phyloP scores from a whole-genome alignment of 2,113 vertebrate species.

The Hemichromis elongatus region DNA sequence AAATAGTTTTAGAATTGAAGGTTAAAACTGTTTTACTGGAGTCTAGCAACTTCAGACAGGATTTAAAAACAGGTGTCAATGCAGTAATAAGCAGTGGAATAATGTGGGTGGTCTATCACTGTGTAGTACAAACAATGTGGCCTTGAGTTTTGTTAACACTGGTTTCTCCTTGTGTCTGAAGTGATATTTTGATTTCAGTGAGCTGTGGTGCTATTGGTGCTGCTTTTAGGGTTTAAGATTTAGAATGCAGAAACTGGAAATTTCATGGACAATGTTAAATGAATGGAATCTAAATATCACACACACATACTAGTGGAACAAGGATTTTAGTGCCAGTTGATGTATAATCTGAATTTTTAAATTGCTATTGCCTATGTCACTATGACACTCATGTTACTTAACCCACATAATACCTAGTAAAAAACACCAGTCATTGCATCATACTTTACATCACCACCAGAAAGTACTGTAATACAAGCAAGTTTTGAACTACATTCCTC shows the following conservation, averaged over 20 bases:
- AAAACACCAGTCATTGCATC: neutral
- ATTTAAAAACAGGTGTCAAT: neutral
- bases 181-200: neutral
- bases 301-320: neutral
- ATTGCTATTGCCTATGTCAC: neutral
- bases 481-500: neutral
- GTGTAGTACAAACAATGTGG: neutral
- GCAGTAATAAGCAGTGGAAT: neutral
- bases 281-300: neutral
- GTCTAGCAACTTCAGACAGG: neutral
- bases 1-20: neutral
- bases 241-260: neutral
- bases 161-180: neutral
- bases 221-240: neutral
- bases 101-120: conserved; percentile 29
- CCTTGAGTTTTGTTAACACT: neutral
- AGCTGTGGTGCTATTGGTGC: neutral
- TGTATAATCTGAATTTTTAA: neutral
- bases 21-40: neutral
- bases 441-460: neutral
- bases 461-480: neutral
- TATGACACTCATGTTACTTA: neutral
- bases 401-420: neutral
- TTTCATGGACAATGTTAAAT: neutral
- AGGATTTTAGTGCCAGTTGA: neutral